Conservation (phyloP, 2,797 vertebrate species). For the Syndactyla subalaris region DNA sequence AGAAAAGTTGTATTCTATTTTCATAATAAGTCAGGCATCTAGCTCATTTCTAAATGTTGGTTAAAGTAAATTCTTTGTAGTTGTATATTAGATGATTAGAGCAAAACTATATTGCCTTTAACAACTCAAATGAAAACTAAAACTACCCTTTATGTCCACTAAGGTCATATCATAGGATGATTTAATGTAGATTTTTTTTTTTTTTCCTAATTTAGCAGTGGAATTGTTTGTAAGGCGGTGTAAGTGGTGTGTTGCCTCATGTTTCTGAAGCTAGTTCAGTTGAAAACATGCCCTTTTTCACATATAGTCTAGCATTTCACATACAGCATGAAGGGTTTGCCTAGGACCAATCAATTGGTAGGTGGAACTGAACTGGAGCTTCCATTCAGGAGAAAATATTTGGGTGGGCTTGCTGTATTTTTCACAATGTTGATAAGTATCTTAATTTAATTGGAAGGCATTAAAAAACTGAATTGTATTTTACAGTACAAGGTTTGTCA, state of each 20-base stretch:
- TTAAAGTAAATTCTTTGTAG: not conserved
- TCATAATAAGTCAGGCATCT: not conserved
- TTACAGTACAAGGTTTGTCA: not conserved
- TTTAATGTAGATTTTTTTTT: not conserved
- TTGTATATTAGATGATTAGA: not conserved
- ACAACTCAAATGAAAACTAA: not conserved
- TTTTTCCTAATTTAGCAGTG: not conserved
- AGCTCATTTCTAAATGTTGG: not conserved
- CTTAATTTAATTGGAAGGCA: not conserved
- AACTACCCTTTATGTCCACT: not conserved
- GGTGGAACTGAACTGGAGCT: not conserved
- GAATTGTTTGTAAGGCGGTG: not conserved
- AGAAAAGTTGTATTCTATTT: not conserved
- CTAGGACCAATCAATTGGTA: not conserved
- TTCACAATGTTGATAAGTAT: not conserved
- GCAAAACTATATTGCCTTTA: not conserved
- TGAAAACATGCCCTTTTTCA: not conserved
- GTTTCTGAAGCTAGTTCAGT: not conserved
- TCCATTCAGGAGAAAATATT: not conserved
- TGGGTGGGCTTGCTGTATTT: not conserved
- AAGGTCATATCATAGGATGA: not conserved
- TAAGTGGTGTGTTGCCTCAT: not conserved
- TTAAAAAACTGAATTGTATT: not conserved
- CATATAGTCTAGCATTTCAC: not conserved
- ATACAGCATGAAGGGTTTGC: not conserved